Evolutionary conservation across 2,888 invertebrate species (phyloP).

Genomic region (Eristalinus sepulchralis): DNA sequence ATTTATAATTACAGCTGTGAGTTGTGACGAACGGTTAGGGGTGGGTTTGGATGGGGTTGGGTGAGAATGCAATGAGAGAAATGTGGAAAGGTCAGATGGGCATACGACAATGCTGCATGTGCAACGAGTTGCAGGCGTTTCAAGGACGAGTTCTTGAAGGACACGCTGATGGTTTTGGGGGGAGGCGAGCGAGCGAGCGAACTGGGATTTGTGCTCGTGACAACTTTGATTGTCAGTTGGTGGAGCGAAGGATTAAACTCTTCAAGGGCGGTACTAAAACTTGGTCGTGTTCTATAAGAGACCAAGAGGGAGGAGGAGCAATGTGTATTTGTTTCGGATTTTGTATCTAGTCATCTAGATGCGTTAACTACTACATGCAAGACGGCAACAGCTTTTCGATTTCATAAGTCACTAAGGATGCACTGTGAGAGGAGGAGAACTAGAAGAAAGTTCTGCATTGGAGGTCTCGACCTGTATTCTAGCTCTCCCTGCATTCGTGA

Average conservation of each 20-base stretch:
- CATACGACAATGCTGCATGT: not conserved
- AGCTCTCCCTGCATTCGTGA: no score
- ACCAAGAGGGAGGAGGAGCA: not conserved
- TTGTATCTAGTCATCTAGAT: no score
- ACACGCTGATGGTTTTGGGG: not conserved
- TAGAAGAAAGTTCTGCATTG: no score
- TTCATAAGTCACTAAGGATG: no score
- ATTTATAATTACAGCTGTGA: slow-evolving; percentile 62
- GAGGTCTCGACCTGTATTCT: no score
- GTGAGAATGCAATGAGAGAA: not conserved
- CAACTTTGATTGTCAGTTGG: not conserved
- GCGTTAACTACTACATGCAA: no score
- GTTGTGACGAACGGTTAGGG: not conserved
- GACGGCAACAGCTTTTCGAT: no score
- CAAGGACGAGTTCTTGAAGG: not conserved
- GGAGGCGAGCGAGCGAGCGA: not conserved
- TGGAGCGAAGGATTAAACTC: not conserved
- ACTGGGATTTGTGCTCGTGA: not conserved
- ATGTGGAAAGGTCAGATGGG: not conserved
- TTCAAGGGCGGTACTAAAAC: not conserved
- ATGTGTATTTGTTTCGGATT: no score
- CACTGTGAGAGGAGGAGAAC: no score
- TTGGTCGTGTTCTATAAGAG: not conserved
- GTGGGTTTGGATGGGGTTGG: no score
- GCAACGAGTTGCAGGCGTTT: not conserved